Conservation (phyloP, 2,797 vertebrate species). For the Pseudomugil tenellus region DNA sequence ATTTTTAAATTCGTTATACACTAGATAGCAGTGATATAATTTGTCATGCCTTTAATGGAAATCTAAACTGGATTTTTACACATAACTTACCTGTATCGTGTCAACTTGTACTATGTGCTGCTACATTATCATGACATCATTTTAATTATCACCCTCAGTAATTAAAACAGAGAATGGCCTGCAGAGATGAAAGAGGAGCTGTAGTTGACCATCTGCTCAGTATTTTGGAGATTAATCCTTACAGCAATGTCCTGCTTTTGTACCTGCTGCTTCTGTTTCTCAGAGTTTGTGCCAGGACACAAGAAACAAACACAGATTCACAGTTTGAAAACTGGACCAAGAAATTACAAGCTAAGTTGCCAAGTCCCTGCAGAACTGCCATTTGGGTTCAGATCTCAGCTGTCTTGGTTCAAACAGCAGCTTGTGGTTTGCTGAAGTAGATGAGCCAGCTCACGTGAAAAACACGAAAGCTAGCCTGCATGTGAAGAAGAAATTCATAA, state of each 20-base stretch:
- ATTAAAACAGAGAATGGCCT: conserved; percentile 42
- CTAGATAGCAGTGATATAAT: neutral
- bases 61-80: neutral
- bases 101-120: neutral
- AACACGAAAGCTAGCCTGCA: neutral
- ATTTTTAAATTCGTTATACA: conserved; percentile 21
- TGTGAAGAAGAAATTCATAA: neutral
- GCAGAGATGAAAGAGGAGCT: conserved; percentile 55
- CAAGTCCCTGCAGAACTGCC: conserved; percentile 25
- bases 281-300: conserved; percentile 38
- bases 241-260: conserved; percentile 43
- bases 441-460: conserved; percentile 5
- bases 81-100: neutral
- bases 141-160: conserved; percentile 35
- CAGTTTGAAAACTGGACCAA: conserved; percentile 24
- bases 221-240: conserved; percentile 31
- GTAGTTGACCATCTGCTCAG: conserved; percentile 58
- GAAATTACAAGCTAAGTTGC: conserved; percentile 26
- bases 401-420: conserved; percentile 14
- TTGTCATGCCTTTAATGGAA: conserved; percentile 1
- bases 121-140: conserved; percentile 2
- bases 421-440: neutral
- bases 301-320: conserved; percentile 13
- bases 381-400: conserved; percentile 6
- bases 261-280: conserved; percentile 64